Conservation (phyloP, 2,797 vertebrate genomes). For the Anabas testudineus region DNA sequence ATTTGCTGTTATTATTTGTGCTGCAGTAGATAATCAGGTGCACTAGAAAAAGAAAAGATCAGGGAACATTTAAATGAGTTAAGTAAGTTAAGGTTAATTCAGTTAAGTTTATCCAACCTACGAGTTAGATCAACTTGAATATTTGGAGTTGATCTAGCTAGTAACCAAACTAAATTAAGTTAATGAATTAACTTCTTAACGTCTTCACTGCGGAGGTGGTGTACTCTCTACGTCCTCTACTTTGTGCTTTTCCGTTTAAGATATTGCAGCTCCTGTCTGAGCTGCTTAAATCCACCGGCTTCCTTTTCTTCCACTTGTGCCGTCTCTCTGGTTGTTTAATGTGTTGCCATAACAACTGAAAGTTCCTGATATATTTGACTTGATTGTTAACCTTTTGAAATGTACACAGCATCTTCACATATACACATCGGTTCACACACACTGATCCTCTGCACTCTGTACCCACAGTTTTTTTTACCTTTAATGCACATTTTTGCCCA, state of each 20-base stretch:
- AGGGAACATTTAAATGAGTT: no score
- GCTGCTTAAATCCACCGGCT: background rate
- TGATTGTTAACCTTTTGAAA: constrained; percentile 58
- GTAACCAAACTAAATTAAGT: no score
- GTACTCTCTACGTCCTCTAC: constrained; percentile 22
- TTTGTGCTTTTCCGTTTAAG: constrained; percentile 8
- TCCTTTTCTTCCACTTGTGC: background rate
- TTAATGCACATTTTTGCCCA: background rate
- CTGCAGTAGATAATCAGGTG: background rate
- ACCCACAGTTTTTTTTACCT: background rate
- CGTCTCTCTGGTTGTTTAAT: constrained; percentile 17
- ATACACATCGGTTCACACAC: background rate
- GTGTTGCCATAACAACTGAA: constrained; percentile 45
- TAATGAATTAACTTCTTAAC: no score
- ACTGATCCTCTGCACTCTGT: constrained; percentile 2
- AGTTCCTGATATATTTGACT: constrained; percentile 21
- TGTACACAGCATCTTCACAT: background rate
- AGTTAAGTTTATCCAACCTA: no score
- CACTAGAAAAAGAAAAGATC: no score
- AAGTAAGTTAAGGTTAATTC: no score
- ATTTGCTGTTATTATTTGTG: background rate
- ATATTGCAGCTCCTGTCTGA: background rate
- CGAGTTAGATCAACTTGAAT: no score
- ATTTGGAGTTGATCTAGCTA: no score
- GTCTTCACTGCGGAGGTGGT: constrained; percentile 55